Evolutionary conservation across 2,113 vertebrate genomes (phyloP).

Genomic region (Dicaeum eximium): DNA sequence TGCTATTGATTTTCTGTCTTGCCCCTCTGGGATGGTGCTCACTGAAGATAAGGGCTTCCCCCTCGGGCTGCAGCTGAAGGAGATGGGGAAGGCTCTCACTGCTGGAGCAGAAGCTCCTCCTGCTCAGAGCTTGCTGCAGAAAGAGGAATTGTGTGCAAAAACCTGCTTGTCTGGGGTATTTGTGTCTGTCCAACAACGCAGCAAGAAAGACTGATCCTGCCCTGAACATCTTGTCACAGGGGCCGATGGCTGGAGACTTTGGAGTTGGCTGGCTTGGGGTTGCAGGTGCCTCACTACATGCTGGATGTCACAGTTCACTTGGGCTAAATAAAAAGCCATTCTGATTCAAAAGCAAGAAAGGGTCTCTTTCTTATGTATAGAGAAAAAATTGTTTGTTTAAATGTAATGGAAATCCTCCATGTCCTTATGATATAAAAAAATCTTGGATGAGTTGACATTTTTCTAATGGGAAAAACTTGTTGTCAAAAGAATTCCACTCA

Average conservation of each 20-base stretch:
- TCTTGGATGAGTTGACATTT: background rate
- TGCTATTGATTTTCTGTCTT: constrained; percentile 14
- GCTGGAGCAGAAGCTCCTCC: background rate
- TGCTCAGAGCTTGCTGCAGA: background rate
- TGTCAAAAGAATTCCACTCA: background rate
- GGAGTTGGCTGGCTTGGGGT: background rate
- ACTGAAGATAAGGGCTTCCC: background rate
- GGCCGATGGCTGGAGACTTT: background rate
- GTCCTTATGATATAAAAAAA: background rate
- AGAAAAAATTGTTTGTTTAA: background rate
- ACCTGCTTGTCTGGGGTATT: background rate
- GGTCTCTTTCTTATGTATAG: background rate
- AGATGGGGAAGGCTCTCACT: background rate
- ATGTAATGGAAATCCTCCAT: background rate
- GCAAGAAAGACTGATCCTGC: background rate
- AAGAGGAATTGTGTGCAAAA: background rate
- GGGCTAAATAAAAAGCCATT: background rate
- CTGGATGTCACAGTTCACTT: background rate
- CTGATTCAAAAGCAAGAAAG: background rate
- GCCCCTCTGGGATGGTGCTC: background rate
- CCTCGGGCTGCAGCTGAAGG: background rate
- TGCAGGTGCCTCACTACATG: background rate
- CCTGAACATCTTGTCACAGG: background rate
- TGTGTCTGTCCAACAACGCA: background rate
- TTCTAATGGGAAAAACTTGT: background rate